Percentiles rank a stretch among this genome's conserved stretches.
Evolutionary conservation across 30 jellyfish, hydroid and myxozoan genomes (phyloP).

Genomic region (Pseudorhiza aurosa): DNA sequence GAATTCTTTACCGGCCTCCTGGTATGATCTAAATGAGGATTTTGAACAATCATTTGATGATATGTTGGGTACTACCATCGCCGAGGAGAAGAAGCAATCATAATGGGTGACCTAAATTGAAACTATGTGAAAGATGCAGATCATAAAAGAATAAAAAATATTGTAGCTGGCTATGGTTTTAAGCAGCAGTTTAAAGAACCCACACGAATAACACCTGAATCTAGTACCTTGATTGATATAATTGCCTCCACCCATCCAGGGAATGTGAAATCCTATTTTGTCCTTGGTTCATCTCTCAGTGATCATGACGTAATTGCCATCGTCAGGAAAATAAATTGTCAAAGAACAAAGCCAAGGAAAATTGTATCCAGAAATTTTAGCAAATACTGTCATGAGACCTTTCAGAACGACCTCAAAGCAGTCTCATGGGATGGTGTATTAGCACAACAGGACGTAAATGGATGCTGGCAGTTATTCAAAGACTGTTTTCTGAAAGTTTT

Average conservation of each 20-base stretch:
- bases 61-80: constrained; percentile 59
- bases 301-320: constrained; percentile 56
- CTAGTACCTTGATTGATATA: constrained; percentile 51
- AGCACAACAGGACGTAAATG: constrained; percentile 24
- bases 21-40: constrained; percentile 63
- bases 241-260: constrained; percentile 73
- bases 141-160: constrained; percentile 61
- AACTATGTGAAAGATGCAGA: constrained; percentile 65
- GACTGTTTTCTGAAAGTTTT: constrained; percentile 33
- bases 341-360: constrained; percentile 43
- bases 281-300: constrained; percentile 61
- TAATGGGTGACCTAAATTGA: constrained; percentile 69
- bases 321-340: constrained; percentile 61
- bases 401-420: constrained; percentile 40
- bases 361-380: constrained; percentile 39
- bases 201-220: constrained; percentile 25
- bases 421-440: constrained; percentile 54
- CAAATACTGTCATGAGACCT: constrained; percentile 55
- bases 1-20: constrained; percentile 68
- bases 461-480: constrained; percentile 51
- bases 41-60: constrained; percentile 68
- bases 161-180: constrained; percentile 60
- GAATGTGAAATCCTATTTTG: constrained; percentile 46
- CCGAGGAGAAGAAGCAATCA: constrained; percentile 77
- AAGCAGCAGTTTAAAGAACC: constrained; percentile 45